These are phyloP conservation scores for Oryzias celebensis DNA, from an alignment of 2,113 vertebrate genomes.

Conservation along the genomic window DNA sequence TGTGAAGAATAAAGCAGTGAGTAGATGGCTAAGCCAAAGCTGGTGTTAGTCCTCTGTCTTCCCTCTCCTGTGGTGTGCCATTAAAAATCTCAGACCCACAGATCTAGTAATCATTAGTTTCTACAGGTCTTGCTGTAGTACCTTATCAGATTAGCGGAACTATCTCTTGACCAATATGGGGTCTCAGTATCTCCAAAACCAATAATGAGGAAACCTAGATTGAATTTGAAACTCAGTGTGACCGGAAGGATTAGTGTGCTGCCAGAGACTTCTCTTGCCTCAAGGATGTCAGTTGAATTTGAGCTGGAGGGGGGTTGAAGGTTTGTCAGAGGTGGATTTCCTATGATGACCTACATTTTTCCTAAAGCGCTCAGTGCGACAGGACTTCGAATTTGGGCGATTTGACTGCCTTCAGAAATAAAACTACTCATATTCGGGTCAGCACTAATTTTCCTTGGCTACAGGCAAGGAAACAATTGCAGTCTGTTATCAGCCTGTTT, in stretches of 20 bases:
- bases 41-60: conserved; percentile 12
- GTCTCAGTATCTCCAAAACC: conserved; percentile 72
- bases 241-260: conserved; percentile 73
- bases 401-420: conserved; percentile 49
- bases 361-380: conserved; percentile 57
- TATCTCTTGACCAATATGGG: conserved; percentile 76
- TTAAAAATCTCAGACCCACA: conserved; percentile 55
- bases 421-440: conserved; percentile 37
- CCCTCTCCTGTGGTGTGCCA: conserved; percentile 24
- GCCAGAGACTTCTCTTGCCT: conserved; percentile 64
- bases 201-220: conserved; percentile 77
- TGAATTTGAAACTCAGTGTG: conserved; percentile 78
- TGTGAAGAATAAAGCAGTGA: neutral
- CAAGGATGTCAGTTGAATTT: conserved; percentile 70
- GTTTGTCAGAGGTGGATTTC: conserved; percentile 33
- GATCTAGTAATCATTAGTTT: conserved; percentile 64
- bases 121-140: conserved; percentile 48
- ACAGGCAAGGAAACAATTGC: conserved; percentile 23
- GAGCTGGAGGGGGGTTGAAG: conserved; percentile 45
- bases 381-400: conserved; percentile 47
- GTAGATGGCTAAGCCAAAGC: neutral
- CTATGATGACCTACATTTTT: conserved; percentile 74
- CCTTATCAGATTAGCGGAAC: conserved; percentile 72
- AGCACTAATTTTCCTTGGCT: conserved; percentile 35
- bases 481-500: conserved; percentile 16